These are phyloP conservation scores for Phalacrocorax pelagicus DNA, from an alignment of 2,113 vertebrate species.

Conservation along the genomic window DNA sequence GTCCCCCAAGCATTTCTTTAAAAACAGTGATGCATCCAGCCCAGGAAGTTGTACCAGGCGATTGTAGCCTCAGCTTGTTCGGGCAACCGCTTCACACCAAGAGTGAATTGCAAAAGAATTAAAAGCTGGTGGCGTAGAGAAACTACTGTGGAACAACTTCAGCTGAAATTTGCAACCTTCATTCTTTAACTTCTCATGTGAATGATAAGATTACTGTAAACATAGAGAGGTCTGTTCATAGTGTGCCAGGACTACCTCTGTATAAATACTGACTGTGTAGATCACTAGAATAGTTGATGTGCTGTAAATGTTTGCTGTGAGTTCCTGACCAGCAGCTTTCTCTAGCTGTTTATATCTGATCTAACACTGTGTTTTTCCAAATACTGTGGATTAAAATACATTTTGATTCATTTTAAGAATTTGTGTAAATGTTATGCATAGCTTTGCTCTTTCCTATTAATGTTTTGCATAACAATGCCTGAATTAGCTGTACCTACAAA, in stretches of 20 bases:
- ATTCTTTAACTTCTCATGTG: neutral
- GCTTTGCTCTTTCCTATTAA: neutral
- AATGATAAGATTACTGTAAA: neutral
- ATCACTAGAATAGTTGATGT: neutral
- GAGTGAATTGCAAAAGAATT: neutral
- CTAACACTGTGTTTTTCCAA: neutral
- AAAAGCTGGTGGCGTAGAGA: neutral
- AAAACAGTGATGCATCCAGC: neutral
- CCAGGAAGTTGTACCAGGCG: neutral
- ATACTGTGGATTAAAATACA: neutral
- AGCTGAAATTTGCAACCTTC: neutral
- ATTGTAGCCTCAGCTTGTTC: neutral
- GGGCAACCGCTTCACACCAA: neutral
- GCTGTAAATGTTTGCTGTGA: neutral
- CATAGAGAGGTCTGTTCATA: neutral
- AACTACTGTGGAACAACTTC: neutral
- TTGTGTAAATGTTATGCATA: neutral
- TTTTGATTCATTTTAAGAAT: neutral
- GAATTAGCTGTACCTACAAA: neutral
- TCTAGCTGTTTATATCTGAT: neutral
- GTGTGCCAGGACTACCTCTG: neutral
- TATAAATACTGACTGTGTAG: neutral
- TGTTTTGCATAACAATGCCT: neutral
- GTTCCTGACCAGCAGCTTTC: neutral
- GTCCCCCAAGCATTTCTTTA: neutral